Evolutionary conservation across 1,140 invertebrate genomes (phyloP), one percentile per base, ranked within the genome.

Genomic region (Drosophila obscura): DNA sequence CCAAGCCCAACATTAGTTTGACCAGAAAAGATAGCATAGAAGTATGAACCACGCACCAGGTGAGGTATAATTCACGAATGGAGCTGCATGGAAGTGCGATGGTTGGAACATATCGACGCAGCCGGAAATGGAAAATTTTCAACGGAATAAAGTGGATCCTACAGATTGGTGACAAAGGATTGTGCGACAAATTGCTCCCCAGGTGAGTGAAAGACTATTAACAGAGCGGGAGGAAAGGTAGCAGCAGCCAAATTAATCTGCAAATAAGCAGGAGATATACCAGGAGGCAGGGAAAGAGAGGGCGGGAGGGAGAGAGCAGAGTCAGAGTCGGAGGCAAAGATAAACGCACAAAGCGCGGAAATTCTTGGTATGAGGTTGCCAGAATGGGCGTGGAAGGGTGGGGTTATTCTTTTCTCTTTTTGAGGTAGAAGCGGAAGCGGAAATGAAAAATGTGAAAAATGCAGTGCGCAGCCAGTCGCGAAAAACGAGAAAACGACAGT

Each of bases 51-150:
- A 6, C 24, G 73, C 80, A 64, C 11, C 31, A 11, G 8, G 7
- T 9, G 31, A 2, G 31, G 9, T 76, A 94, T 93, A 93, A 74
- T 65, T 90, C 80, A 15, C 73, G 89, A 0, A 93, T 92, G 24
- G 93, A 91, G 51, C 92, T 73, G 78, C 55, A 88, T 92, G 65
- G 92, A 93, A 28, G 94, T 93, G 60, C 93, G 92, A 83, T 94
- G 94, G 63, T 93, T 93, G 11, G 92, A 92, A 74, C 94, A 94
- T 64, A 94, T 93, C 11, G 93, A 93, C 13, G 94, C 90, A 5
- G 92, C 93, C 22, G 94, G 94, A 81, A 94, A 94, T 59, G 93
- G 92, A 13, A 94, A 92, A 53, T 92, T 93, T 73, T 90, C 92
- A 39, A 93, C 90, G 1, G 92, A 91, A 31, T 93, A 92, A 19